phyloP scores from a whole-genome alignment of 2,113 vertebrate genomes.

The Paramisgurnus dabryanus region DNA sequence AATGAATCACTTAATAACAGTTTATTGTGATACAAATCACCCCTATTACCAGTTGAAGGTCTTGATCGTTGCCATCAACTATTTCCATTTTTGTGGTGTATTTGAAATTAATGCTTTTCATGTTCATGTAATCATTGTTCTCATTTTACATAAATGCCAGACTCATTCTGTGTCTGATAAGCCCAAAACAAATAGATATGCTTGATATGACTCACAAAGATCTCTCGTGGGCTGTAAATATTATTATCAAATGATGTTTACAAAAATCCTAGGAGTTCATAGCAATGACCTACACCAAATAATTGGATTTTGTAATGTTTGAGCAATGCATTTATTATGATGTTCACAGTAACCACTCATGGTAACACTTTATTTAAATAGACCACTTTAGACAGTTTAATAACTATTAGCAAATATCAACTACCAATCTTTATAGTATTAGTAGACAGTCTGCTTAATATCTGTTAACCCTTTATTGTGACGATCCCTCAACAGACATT shows the following conservation, averaged over 20 bases:
- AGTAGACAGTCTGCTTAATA: no score
- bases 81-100: not conserved
- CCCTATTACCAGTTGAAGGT: not conserved
- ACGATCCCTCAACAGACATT: no score
- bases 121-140: not conserved
- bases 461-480: no score
- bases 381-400: no score
- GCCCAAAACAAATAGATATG: no score
- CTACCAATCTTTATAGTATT: no score
- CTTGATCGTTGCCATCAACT: not conserved
- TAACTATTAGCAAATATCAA: no score
- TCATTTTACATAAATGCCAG: not conserved
- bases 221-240: not conserved
- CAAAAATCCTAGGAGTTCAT: not conserved
- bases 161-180: not conserved
- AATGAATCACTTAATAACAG: not conserved
- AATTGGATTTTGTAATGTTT: conserved; percentile 13
- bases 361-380: no score
- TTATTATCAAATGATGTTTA: not conserved
- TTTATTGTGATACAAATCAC: not conserved
- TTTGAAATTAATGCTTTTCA: not conserved
- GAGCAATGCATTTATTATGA: not conserved
- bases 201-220: no score
- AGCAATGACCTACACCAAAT: not conserved
- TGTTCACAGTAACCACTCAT: not conserved